A percentile compares a stretch with the other conserved stretches of the same genome.
These are phyloP conservation scores for Spermophilus dauricus DNA, from an alignment of 2,113 vertebrate genomes.

Conservation along the genomic window DNA sequence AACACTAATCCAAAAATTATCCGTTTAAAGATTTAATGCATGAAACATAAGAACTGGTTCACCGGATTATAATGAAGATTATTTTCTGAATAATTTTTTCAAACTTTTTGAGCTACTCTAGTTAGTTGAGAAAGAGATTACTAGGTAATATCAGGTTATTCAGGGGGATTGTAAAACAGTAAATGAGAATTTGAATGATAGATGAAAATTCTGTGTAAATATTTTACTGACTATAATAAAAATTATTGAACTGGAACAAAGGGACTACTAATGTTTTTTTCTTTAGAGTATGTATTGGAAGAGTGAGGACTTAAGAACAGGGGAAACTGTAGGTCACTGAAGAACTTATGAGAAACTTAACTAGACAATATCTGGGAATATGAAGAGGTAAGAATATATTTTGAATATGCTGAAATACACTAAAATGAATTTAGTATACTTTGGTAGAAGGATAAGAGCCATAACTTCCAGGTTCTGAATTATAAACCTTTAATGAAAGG, in stretches of 20 bases:
- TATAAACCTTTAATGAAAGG: neutral
- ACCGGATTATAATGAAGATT: neutral
- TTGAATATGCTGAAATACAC: neutral
- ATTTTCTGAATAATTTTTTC: neutral
- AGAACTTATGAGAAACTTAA: neutral
- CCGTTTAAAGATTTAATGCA: neutral
- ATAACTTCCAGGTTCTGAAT: neutral
- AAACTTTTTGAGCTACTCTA: neutral
- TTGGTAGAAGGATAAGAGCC: neutral
- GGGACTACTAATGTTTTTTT: slow-evolving; percentile 6
- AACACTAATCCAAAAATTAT: neutral
- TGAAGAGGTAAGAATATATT: neutral
- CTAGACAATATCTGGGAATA: neutral
- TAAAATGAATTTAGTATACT: neutral
- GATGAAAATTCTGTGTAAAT: neutral
- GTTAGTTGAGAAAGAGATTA: neutral
- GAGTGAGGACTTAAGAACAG: neutral
- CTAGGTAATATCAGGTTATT: neutral
- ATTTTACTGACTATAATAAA: neutral
- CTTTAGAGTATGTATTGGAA: slow-evolving; percentile 7
- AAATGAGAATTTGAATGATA: neutral
- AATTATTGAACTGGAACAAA: neutral
- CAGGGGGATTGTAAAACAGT: neutral
- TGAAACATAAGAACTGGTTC: neutral
- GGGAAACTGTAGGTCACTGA: neutral